Evolutionary conservation across 2,797 vertebrate genomes (phyloP).

Genomic region (Oreortyx pictus): DNA sequence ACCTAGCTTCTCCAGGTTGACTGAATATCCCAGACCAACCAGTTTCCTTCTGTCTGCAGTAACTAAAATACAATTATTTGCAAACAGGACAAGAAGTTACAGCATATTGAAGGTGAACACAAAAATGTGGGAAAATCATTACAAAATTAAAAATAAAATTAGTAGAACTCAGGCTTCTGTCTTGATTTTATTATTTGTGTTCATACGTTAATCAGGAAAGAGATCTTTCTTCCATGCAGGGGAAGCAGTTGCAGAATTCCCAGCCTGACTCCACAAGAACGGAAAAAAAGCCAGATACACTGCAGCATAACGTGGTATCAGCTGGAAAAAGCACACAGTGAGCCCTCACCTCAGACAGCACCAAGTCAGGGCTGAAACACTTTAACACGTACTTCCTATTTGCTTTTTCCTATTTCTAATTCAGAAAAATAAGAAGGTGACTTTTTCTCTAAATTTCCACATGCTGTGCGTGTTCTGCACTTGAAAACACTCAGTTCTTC

Average conservation of each 20-base stretch:
- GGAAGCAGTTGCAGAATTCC: conserved; percentile 4
- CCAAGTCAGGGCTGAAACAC: neutral
- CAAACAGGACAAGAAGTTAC: neutral
- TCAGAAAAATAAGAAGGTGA: conserved; percentile 4
- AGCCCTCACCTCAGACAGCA: neutral
- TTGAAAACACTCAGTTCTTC: neutral
- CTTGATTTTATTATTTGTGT: neutral
- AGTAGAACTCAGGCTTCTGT: neutral
- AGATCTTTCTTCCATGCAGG: neutral
- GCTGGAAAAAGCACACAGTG: neutral
- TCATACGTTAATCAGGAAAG: neutral
- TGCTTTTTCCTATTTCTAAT: neutral
- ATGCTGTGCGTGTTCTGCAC: neutral
- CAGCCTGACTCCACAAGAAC: rapidly evolving
- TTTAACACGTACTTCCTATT: neutral
- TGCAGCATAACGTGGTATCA: neutral
- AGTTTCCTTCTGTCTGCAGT: neutral
- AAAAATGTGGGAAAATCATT: neutral
- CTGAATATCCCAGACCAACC: neutral
- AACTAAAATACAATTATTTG: neutral
- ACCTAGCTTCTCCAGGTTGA: neutral
- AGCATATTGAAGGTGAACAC: neutral
- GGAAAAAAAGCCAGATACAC: neutral
- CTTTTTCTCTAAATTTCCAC: neutral
- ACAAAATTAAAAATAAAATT: neutral